phyloP scores from a whole-genome alignment of 2,888 invertebrate species.

The Lamproptera curius region DNA sequence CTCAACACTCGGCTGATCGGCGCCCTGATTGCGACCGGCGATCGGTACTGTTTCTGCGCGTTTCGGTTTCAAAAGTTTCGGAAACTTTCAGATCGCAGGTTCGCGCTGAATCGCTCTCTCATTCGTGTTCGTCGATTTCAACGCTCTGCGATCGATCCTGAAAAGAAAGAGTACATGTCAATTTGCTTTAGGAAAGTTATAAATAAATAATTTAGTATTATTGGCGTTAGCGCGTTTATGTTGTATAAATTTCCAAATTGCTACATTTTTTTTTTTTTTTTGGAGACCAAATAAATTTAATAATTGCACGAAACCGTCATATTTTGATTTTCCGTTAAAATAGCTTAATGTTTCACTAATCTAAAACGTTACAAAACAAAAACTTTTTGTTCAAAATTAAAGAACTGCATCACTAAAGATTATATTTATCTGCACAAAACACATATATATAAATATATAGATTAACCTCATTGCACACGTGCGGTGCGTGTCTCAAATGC shows the following conservation, averaged over 20 bases:
- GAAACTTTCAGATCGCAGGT: too few species aligned
- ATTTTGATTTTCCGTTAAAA: too few species aligned
- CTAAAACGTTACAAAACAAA: neutral
- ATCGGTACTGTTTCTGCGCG: too few species aligned
- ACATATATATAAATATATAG: neutral
- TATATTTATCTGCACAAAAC: neutral
- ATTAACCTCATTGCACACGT: slow-evolving; percentile 53
- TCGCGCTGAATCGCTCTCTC: slow-evolving; percentile 35
- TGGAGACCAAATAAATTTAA: neutral
- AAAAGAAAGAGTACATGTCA: slow-evolving; percentile 40
- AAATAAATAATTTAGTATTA: neutral
- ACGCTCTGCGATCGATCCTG: slow-evolving; percentile 67
- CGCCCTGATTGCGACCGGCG: slow-evolving; percentile 66
- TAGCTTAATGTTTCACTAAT: neutral
- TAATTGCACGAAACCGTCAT: too few species aligned
- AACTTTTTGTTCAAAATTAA: neutral
- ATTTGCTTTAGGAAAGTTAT: neutral
- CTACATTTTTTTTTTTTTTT: neutral
- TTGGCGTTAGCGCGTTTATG: too few species aligned
- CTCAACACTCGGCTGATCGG: too few species aligned
- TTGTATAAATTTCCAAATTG: neutral
- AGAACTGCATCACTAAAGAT: neutral
- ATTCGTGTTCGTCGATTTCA: slow-evolving; percentile 52
- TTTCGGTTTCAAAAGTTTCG: too few species aligned
- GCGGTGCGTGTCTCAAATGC: slow-evolving; percentile 51